Evolutionary conservation across 2,113 vertebrate species (phyloP).

Genomic region (Zosterops pallidus): DNA sequence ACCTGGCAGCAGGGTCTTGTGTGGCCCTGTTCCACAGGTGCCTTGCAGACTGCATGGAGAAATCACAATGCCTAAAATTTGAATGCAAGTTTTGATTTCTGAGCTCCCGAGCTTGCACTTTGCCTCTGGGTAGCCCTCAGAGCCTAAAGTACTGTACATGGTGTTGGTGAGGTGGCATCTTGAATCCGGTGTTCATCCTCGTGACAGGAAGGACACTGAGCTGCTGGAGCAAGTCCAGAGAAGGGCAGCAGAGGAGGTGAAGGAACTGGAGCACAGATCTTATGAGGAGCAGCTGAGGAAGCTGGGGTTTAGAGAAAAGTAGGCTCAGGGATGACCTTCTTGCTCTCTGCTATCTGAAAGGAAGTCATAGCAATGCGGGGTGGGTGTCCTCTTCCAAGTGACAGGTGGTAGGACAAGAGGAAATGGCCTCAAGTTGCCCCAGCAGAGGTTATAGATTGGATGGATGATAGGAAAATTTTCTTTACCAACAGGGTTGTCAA

Average conservation of each 20-base stretch:
- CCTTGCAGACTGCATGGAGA: neutral
- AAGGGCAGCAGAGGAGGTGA: neutral
- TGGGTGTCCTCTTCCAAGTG: neutral
- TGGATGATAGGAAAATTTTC: neutral
- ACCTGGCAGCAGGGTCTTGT: accelerated
- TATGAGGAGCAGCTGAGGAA: neutral
- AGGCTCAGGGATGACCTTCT: neutral
- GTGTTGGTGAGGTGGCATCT: neutral
- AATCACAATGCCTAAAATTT: neutral
- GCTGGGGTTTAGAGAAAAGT: neutral
- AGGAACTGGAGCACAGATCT: neutral
- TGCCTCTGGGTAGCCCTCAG: neutral
- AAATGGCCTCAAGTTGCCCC: neutral
- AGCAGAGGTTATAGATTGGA: neutral
- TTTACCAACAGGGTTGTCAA: neutral
- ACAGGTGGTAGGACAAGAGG: neutral
- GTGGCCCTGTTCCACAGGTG: accelerated
- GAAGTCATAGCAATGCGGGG: neutral
- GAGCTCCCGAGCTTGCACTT: neutral
- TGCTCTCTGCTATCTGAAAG: neutral
- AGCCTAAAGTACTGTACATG: neutral
- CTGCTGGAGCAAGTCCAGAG: neutral
- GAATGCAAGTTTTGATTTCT: neutral
- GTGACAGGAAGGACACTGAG: neutral
- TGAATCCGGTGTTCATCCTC: accelerated